Base-by-base conservation (phyloP, 2,888 invertebrate genomes). In the Sesia apiformis region DNA sequence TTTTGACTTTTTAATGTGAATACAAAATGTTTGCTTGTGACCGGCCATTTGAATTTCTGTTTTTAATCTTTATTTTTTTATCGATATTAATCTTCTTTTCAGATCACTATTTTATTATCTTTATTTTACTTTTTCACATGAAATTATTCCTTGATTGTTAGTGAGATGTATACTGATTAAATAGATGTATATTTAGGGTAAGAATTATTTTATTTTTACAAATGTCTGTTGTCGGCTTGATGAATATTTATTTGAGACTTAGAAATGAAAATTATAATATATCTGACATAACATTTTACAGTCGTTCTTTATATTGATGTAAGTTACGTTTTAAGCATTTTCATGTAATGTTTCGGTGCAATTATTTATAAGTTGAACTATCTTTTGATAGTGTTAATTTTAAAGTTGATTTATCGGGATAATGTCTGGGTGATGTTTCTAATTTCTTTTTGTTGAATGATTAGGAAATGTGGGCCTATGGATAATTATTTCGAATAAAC, bases 281-380 rank as follows among this genome's bases (percentile, higher is more conserved):
- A 50, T 7, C 7, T 50, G 38, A 23, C 38, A 49, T 40, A 40
- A 49, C 46, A 43, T 53, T 53, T 49, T 53, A 49, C 49, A 4
- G n/a, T 46, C 39, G 23, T 53, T 23, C 42, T 53, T 53, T 23
- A 53, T 39, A 39, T 40, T 23, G 62, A 63, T 58, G 56, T 76
- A 71, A 72, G 66, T 70, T 77, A 63, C 66, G 61, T 66, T 72
- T 67, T 74, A 81, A 78, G 83, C 78, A 84, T 83, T 84, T 83
- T 74, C 64, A 63, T 73, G 73, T 79, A 78, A 76, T 59, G 67
- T 73, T 66, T 78, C 74, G 85, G 85, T 86, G 87, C 86, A 85
- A 85, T 87, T 84, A 78, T 70, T 23, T 23, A 23, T 23, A 23
- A 23, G 23, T 23, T 23, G 23, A 23, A 23, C 60, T 73, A 58